Base-by-base conservation (phyloP, 2,888 invertebrate species). In the Theretra japonica region DNA sequence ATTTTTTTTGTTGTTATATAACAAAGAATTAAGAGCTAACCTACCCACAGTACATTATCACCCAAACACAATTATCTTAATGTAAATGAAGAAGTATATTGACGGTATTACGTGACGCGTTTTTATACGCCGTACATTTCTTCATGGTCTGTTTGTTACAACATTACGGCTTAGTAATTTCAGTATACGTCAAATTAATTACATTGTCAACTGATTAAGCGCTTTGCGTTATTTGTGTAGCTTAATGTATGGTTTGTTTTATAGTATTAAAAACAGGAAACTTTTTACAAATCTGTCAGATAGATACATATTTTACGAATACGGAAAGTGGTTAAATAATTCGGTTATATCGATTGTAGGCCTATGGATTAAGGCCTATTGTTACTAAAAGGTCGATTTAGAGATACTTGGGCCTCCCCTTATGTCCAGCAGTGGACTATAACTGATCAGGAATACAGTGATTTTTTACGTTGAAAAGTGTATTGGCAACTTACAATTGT, bases 11-110 rank as follows among this genome's bases (percentile, higher is more conserved):
- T n/a, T n/a, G 53, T n/a, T n/a, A n/a, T n/a, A 17, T 1, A 19
- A 23, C 17, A 59, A 28, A 17, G 25, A 15, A 25, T 25, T 59
- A 25, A 8, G 25, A 59, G 28, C 30, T 41, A 48, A 23, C 65
- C 41, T 65, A 23, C 2, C 48, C 23, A 23, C 21, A 4, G 41
- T 23, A 48, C 21, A 21, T 41, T 17, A 48, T 62, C 62, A 41
- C 25, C n/a, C 48, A 70, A 53, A 58, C 58, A 21, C 58, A 57
- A 70, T 75, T 80, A 83, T 82, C 82, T 75, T 62, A 80, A 73
- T 75, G 82, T 75, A 86, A 88, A 87, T 85, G 80, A 83, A 86
- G 88, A 88, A 86, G 85, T 88, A 82, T 84, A 86, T 85, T 84
- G 77, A 60, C 19, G 79, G 81, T 80, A 78, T 84, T 83, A 84